These are phyloP conservation scores for Tinamus major DNA, from an alignment of 2,797 vertebrate genomes.

Conservation along the genomic window DNA sequence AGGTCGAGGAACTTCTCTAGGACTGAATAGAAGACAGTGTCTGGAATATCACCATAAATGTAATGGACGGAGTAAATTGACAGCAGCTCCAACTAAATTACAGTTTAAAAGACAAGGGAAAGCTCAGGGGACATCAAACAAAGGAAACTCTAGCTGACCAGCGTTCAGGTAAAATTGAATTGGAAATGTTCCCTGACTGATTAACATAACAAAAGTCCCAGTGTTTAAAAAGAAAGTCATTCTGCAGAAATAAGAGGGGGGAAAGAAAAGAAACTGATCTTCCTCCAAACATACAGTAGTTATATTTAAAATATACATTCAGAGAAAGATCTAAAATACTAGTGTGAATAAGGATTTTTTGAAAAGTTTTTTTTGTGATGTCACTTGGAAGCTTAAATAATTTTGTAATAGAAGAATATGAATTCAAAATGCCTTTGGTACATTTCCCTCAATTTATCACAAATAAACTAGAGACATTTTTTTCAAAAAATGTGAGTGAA, in stretches of 20 bases:
- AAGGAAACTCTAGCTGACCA: conserved; percentile 94
- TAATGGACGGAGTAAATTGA: conserved; percentile 90
- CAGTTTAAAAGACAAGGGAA: conserved; percentile 94
- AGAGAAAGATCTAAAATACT: conserved; percentile 36
- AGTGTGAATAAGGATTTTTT: conserved; percentile 6
- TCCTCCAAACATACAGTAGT: conserved; percentile 81
- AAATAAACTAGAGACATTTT: not conserved
- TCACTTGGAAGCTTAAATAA: not conserved
- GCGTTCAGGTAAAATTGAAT: conserved; percentile 98
- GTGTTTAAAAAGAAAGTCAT: conserved; percentile 93
- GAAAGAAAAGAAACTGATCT: conserved; percentile 87
- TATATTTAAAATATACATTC: conserved; percentile 56
- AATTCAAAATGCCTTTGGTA: not conserved
- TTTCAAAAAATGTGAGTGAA: not conserved
- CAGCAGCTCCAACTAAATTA: conserved; percentile 91
- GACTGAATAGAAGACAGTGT: conserved; percentile 81
- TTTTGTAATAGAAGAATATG: not conserved
- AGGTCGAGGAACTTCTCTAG: conserved; percentile 68
- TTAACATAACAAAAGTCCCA: conserved; percentile 98
- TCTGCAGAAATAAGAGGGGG: conserved; percentile 86
- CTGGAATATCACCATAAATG: conserved; percentile 82
- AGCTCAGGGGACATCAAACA: conserved; percentile 91
- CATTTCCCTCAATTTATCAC: not conserved
- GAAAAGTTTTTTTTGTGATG: not conserved
- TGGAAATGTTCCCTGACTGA: conserved; percentile 96